Evolutionary conservation across 2,888 invertebrate species (phyloP).

Genomic region (Drosophila meridionalis): DNA sequence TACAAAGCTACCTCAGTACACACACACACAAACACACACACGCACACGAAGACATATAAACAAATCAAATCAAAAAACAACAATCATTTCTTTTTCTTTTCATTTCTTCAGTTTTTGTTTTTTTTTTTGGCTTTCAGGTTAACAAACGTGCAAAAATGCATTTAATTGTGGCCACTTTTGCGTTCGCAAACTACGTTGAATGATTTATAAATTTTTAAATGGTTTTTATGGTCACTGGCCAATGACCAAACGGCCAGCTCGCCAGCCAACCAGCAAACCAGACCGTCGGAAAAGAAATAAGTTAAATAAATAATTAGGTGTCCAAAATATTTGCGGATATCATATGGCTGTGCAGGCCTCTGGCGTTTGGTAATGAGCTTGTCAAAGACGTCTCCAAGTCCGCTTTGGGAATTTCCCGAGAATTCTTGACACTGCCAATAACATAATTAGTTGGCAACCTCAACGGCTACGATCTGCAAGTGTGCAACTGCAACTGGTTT

Average conservation of each 20-base stretch:
- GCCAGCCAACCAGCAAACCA: neutral
- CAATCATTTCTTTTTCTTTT: constrained; percentile 36
- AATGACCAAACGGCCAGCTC: constrained; percentile 21
- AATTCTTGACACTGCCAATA: constrained; percentile 2
- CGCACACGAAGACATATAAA: neutral
- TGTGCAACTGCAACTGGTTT: constrained; percentile 1
- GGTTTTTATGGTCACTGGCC: constrained; percentile 51
- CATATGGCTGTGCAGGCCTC: neutral
- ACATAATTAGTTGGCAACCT: neutral
- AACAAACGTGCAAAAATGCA: constrained; percentile 74
- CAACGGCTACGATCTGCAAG: neutral
- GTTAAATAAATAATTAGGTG: constrained; percentile 13
- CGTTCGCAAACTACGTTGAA: constrained; percentile 57
- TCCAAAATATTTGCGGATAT: constrained; percentile 10
- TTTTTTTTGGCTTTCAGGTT: constrained; percentile 27
- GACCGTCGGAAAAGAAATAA: constrained; percentile 1
- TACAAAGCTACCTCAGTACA: constrained; percentile 27
- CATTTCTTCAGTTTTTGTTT: constrained; percentile 5
- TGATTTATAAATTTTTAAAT: constrained; percentile 63
- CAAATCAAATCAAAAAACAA: constrained; percentile 12
- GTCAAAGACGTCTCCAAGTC: constrained; percentile 3
- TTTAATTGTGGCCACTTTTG: constrained; percentile 66
- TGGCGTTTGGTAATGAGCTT: constrained; percentile 7
- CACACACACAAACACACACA: neutral
- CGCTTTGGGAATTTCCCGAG: constrained; percentile 4